Evolutionary conservation across 2,113 vertebrate species (phyloP).

Genomic region (Machaerirhynchus nigripectus): DNA sequence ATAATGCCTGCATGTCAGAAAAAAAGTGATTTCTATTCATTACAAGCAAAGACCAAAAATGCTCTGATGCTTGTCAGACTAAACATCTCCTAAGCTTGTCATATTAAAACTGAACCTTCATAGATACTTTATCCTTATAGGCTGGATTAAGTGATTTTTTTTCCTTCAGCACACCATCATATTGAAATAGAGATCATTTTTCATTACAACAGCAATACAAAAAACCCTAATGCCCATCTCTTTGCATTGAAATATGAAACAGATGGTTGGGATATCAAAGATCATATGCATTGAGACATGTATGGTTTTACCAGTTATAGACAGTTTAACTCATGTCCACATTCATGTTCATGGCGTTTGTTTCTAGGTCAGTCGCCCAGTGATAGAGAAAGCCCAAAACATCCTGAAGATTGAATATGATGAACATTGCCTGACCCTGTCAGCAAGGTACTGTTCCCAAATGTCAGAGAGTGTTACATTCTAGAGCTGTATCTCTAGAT

Average conservation of each 20-base stretch:
- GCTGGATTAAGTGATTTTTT: neutral
- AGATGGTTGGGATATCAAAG: neutral
- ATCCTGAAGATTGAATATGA: slow-evolving; percentile 85
- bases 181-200: neutral
- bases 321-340: neutral
- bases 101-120: neutral
- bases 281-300: neutral
- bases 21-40: neutral
- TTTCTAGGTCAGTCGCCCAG: slow-evolving; percentile 87
- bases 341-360: neutral
- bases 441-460: slow-evolving; percentile 83
- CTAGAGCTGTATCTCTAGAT: neutral
- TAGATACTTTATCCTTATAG: neutral
- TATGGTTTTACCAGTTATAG: neutral
- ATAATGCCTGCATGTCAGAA: neutral
- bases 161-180: neutral
- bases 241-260: neutral
- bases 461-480: neutral
- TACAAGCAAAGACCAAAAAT: neutral
- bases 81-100: neutral
- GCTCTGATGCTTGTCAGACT: neutral
- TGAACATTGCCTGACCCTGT: slow-evolving; percentile 84
- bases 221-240: neutral
- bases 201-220: neutral
- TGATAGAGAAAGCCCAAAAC: slow-evolving; percentile 84